Percentiles rank a stretch among this genome's conserved stretches.
Evolutionary conservation across 2,797 vertebrate species (phyloP).

Genomic region (Labeo calbasu): DNA sequence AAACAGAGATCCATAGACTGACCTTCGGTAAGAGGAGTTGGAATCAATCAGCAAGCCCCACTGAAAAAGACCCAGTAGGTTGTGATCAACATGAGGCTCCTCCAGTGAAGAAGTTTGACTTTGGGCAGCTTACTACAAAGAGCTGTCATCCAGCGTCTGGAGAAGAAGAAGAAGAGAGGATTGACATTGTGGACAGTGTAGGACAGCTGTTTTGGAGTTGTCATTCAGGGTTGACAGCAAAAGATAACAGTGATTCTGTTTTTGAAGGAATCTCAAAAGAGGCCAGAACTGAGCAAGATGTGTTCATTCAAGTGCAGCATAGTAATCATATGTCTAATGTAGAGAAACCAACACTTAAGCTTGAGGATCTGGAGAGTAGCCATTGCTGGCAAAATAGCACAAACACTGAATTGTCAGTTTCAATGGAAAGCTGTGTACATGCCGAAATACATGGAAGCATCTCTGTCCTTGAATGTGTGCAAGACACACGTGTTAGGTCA

Average conservation of each 20-base stretch:
- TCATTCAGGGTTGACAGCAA: neutral
- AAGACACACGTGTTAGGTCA: neutral
- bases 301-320: neutral
- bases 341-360: neutral
- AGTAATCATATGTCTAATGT: neutral
- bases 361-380: neutral
- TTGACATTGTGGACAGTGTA: neutral
- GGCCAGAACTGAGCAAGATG: neutral
- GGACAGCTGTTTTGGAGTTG: neutral
- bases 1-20: slow-evolving; percentile 25
- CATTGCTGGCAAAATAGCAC: neutral
- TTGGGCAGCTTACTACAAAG: neutral
- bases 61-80: slow-evolving; percentile 19
- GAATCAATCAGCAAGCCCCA: neutral
- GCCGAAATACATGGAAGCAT: neutral
- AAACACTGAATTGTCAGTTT: neutral
- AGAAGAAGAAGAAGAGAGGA: slow-evolving; percentile 5
- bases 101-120: slow-evolving; percentile 21
- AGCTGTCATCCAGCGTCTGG: neutral
- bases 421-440: neutral
- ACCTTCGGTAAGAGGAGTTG: slow-evolving; percentile 37
- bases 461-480: neutral
- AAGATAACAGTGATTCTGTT: neutral
- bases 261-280: slow-evolving; percentile 11
- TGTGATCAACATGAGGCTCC: slow-evolving; percentile 11